Percentiles rank a stretch among this genome's conserved stretches.
phyloP scores from a whole-genome alignment of 2,113 vertebrate genomes.

The Sclerurus mexicanus region DNA sequence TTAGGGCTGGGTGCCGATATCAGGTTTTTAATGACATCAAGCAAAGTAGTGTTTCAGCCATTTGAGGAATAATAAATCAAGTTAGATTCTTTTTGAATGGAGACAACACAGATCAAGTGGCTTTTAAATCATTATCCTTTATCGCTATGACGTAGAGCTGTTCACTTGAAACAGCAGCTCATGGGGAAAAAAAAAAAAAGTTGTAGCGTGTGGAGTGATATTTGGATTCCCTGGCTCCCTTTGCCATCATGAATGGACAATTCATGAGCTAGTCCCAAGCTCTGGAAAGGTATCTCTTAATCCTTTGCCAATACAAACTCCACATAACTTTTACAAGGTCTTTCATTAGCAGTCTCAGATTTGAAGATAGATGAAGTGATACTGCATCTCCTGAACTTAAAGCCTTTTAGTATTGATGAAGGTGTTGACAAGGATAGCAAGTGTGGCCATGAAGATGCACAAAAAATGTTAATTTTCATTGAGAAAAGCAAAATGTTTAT shows the following conservation, averaged over 20 bases:
- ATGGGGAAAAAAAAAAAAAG: neutral
- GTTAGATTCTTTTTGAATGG: constrained; percentile 53
- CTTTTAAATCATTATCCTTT: constrained; percentile 66
- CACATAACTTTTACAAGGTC: constrained; percentile 44
- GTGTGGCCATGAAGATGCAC: neutral
- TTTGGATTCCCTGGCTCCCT: constrained; percentile 42
- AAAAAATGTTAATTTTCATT: neutral
- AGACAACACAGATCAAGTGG: constrained; percentile 60
- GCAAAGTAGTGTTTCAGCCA: constrained; percentile 63
- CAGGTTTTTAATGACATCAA: constrained; percentile 65
- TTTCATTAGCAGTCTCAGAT: constrained; percentile 36
- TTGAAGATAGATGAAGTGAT: constrained; percentile 36
- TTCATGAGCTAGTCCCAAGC: constrained; percentile 60
- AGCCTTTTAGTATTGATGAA: neutral
- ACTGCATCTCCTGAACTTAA: constrained; percentile 10
- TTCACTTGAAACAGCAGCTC: constrained; percentile 13
- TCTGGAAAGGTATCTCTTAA: constrained; percentile 60
- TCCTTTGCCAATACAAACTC: constrained; percentile 59
- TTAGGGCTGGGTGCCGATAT: constrained; percentile 61
- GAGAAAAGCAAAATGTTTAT: neutral
- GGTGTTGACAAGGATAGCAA: neutral
- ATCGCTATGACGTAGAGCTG: constrained; percentile 10
- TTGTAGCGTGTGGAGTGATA: neutral
- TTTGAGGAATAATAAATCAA: constrained; percentile 70
- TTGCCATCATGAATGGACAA: constrained; percentile 51